phyloP scores from a whole-genome alignment of 2,797 vertebrate genomes.

The Cirrhinus mrigala region DNA sequence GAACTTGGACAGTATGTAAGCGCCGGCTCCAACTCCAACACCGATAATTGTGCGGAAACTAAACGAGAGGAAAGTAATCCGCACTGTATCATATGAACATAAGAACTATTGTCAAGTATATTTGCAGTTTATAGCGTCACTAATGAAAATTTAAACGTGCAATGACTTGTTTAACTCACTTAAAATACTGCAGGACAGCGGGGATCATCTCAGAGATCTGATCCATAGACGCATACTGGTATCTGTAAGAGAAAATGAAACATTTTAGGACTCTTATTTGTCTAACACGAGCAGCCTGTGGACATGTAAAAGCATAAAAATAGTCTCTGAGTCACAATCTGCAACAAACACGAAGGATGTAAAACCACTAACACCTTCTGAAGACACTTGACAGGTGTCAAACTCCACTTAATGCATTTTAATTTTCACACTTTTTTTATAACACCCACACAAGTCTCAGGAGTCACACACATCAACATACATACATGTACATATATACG shows the following conservation, averaged over 20 bases:
- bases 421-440: background rate
- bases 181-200: slow-evolving; percentile 88
- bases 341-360: background rate
- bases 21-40: slow-evolving; percentile 89
- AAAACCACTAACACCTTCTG: background rate
- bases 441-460: background rate
- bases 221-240: slow-evolving; percentile 90
- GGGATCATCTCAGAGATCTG: slow-evolving; percentile 91
- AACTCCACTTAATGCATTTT: fast-evolving
- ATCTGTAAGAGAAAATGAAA: slow-evolving; percentile 69
- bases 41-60: slow-evolving; percentile 91
- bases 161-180: slow-evolving; percentile 77
- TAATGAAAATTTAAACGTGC: background rate
- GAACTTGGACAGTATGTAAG: slow-evolving; percentile 87
- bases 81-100: background rate
- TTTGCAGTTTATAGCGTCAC: background rate
- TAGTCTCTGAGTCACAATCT: background rate
- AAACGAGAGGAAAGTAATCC: background rate
- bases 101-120: background rate
- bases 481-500: background rate
- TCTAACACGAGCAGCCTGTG: background rate
- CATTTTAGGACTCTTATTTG: background rate
- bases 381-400: background rate
- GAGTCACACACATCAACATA: background rate
- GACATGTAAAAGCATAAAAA: background rate